phyloP scores from a whole-genome alignment of 1,140 invertebrate genomes.

The Pentalonia nigronervosa region DNA sequence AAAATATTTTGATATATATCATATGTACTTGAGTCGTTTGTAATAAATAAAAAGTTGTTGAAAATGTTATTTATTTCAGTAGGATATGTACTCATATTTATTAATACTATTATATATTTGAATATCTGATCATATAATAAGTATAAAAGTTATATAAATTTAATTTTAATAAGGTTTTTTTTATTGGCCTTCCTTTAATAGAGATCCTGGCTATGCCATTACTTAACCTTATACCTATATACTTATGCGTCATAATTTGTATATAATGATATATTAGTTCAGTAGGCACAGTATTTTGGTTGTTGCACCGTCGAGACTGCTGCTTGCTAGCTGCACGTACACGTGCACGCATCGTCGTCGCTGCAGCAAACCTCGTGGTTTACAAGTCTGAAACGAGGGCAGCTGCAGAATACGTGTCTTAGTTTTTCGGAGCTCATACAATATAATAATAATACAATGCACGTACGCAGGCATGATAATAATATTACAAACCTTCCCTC shows the following conservation, averaged over 20 bases:
- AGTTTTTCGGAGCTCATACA: neutral
- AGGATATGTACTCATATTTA: too few species aligned
- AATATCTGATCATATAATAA: too few species aligned
- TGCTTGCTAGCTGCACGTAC: neutral
- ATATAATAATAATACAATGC: neutral
- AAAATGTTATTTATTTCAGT: too few species aligned
- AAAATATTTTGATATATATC: too few species aligned
- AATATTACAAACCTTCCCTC: constrained; percentile 7
- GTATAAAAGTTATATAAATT: too few species aligned
- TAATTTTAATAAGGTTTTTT: too few species aligned
- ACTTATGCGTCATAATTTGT: neutral
- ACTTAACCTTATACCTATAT: neutral
- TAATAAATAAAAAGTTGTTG: too few species aligned
- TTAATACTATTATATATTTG: too few species aligned
- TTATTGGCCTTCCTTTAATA: too few species aligned
- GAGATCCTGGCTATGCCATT: neutral
- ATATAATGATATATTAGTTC: neutral
- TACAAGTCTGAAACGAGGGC: neutral
- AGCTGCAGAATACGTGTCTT: neutral
- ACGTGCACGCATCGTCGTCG: neutral
- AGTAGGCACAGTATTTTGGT: neutral
- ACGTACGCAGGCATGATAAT: neutral
- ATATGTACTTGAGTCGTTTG: too few species aligned
- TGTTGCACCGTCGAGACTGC: neutral
- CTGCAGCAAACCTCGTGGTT: neutral